Evolutionary conservation across 2,888 invertebrate genomes (phyloP).

Genomic region (Phorcus lineatus): DNA sequence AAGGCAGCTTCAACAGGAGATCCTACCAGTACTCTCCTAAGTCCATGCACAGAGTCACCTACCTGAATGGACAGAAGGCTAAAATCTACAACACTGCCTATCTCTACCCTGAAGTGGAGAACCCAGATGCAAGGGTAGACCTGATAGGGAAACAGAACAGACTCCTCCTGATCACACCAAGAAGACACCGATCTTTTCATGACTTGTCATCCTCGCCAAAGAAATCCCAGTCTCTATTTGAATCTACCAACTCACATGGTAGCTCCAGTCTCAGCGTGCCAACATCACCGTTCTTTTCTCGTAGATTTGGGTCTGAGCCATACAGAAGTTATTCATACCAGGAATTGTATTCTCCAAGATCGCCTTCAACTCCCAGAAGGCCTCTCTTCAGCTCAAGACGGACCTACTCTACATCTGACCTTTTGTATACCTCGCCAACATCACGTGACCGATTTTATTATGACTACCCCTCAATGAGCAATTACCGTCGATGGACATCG

Average conservation of each 20-base stretch:
- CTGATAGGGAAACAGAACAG: not conserved
- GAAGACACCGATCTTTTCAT: not conserved
- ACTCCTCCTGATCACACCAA: not conserved
- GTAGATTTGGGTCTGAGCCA: not conserved
- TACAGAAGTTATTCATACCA: not conserved
- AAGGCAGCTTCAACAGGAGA: not conserved
- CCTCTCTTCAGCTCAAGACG: not conserved
- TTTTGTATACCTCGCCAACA: not conserved
- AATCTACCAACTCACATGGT: not conserved
- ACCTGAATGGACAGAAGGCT: conserved; percentile 4
- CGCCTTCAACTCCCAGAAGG: not conserved
- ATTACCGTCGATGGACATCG: not conserved
- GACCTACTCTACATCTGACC: not conserved
- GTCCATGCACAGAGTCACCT: not conserved
- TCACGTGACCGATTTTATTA: not conserved
- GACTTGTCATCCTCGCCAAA: not conserved
- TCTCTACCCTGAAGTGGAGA: not conserved
- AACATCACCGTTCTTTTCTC: not conserved
- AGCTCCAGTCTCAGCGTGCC: conserved; percentile 7
- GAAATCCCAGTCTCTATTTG: not conserved
- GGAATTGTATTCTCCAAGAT: not conserved
- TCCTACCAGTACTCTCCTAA: not conserved
- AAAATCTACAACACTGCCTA: conserved; percentile 6
- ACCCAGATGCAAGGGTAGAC: not conserved
- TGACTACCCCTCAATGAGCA: not conserved